phyloP scores from a whole-genome alignment of 37 sponge, comb jelly and placozoan species.

The Agelas oroides region DNA sequence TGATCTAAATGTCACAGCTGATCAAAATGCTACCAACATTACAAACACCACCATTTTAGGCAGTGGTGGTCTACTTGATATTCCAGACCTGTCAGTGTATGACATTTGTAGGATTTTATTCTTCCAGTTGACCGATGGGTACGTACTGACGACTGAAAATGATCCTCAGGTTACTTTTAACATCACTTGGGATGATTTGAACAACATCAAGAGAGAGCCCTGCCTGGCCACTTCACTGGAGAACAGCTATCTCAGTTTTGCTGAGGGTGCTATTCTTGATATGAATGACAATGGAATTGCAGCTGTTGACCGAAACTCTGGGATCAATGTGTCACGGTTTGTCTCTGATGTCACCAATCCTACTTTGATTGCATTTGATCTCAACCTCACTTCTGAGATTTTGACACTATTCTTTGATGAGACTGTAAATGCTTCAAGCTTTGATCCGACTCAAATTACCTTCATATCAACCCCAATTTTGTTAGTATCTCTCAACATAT shows the following conservation, averaged over 20 bases:
- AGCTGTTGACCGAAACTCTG: slow-evolving; percentile 22
- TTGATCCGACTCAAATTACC: slow-evolving; percentile 65
- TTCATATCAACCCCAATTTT: slow-evolving; percentile 31
- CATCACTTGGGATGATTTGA: slow-evolving; percentile 71
- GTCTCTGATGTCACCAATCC: slow-evolving; percentile 61
- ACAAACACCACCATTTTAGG: slow-evolving; percentile 13
- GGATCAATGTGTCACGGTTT: slow-evolving; percentile 31
- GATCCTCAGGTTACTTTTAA: slow-evolving; percentile 49
- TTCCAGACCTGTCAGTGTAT: slow-evolving; percentile 17
- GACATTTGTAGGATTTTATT: slow-evolving; percentile 34
- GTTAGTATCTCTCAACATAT: slow-evolving; percentile 9
- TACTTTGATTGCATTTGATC: slow-evolving; percentile 51
- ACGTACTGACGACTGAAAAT: slow-evolving; percentile 11
- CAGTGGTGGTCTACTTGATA: neutral
- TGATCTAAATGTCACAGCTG: neutral
- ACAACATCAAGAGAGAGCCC: slow-evolving; percentile 71
- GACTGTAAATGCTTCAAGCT: slow-evolving; percentile 79
- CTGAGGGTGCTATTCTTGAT: slow-evolving; percentile 56
- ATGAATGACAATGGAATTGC: slow-evolving; percentile 84
- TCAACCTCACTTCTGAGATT: slow-evolving; percentile 73
- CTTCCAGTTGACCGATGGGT: slow-evolving; percentile 37
- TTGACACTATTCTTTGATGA: slow-evolving; percentile 86
- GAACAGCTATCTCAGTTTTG: slow-evolving; percentile 61
- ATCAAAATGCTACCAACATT: slow-evolving; percentile 17
- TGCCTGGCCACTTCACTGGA: slow-evolving; percentile 47